phyloP scores from a whole-genome alignment of 2,797 vertebrate genomes.

The Melanogrammus aeglefinus region DNA sequence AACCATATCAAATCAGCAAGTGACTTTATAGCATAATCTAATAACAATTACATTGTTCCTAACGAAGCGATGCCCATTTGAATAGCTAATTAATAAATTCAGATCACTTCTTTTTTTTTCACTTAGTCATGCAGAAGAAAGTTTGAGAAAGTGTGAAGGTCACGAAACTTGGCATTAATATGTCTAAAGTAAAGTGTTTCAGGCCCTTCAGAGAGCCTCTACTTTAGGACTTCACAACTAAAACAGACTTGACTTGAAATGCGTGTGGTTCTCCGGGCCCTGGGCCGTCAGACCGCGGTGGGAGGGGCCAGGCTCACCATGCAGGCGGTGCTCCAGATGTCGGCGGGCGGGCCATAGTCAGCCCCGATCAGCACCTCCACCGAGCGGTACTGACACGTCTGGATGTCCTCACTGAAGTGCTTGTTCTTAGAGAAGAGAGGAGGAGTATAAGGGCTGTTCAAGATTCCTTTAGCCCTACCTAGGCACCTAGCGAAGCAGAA shows the following conservation, averaged over 20 bases:
- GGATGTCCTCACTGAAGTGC: constrained; percentile 94
- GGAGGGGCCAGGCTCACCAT: constrained; percentile 70
- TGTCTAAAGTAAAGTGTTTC: too few species aligned
- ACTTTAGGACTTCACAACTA: not conserved
- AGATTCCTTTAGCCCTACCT: not conserved
- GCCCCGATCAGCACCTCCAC: constrained; percentile 85
- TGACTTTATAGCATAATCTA: too few species aligned
- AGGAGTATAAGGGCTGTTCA: not conserved
- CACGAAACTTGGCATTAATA: not conserved
- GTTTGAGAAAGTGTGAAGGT: not conserved
- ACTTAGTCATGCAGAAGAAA: too few species aligned
- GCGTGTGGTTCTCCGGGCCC: not conserved
- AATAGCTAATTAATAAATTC: too few species aligned
- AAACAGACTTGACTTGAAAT: not conserved
- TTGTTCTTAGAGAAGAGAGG: constrained; percentile 74
- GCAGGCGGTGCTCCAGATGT: constrained; percentile 89
- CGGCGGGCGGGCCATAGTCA: constrained; percentile 78
- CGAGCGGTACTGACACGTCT: constrained; percentile 87
- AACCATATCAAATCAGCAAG: too few species aligned
- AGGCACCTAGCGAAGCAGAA: not conserved
- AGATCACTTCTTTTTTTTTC: too few species aligned
- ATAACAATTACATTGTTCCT: too few species aligned
- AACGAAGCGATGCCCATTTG: too few species aligned
- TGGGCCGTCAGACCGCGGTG: not conserved
- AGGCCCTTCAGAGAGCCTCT: not conserved